Evolutionary conservation across 2,888 invertebrate species (phyloP).

Genomic region (Philereme vetulata): DNA sequence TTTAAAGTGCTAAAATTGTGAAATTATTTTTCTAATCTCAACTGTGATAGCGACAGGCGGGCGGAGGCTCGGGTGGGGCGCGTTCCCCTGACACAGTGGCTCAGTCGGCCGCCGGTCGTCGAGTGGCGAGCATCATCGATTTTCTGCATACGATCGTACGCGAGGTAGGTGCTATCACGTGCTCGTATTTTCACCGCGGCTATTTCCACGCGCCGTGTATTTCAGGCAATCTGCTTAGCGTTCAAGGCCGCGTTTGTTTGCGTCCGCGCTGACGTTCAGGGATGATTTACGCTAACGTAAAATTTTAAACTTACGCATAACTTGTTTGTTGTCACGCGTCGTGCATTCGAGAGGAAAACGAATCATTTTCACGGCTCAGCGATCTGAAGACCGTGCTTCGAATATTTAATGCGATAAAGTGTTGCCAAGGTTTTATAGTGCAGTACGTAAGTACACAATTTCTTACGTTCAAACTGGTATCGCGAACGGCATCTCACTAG

Average conservation of each 20-base stretch:
- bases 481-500: conserved; percentile 1
- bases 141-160: conserved; percentile 75
- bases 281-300: conserved; percentile 59
- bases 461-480: conserved; percentile 13
- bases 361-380: conserved; percentile 69
- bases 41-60: conserved; percentile 74
- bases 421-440: conserved; percentile 40
- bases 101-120: conserved; percentile 82
- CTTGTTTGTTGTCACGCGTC: conserved; percentile 53
- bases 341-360: conserved; percentile 57
- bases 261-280: conserved; percentile 63
- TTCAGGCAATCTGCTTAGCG: conserved; percentile 77
- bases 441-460: neutral
- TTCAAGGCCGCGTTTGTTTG: conserved; percentile 81
- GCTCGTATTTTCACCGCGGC: conserved; percentile 77
- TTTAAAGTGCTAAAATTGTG: conserved; percentile 63
- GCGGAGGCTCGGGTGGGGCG: conserved; percentile 78
- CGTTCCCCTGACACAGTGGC: conserved; percentile 84
- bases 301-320: conserved; percentile 50
- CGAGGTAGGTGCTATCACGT: conserved; percentile 81
- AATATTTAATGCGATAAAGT: conserved; percentile 67
- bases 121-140: conserved; percentile 82
- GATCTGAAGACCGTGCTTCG: conserved; percentile 58
- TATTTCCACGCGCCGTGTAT: conserved; percentile 79
- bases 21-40: conserved; percentile 63